phyloP scores from a whole-genome alignment of 1,140 invertebrate species.

The Zaprionus kolodkinae region DNA sequence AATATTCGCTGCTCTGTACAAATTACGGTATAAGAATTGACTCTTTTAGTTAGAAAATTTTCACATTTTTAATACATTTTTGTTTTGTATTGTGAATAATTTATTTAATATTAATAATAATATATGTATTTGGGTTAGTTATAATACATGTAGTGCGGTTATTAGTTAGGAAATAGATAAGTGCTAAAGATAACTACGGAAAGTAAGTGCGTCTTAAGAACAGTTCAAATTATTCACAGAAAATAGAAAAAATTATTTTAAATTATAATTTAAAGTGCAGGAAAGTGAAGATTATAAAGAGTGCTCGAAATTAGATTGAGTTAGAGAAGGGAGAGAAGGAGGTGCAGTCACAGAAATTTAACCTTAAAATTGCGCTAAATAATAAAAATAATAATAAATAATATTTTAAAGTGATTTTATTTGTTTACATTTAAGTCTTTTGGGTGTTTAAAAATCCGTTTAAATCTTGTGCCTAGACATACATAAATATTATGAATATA shows the following conservation, averaged over 20 bases:
- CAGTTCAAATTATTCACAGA: neutral
- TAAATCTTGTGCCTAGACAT: constrained; percentile 11
- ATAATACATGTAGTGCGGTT: constrained; percentile 36
- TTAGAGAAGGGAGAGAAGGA: neutral
- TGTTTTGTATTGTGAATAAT: constrained; percentile 75
- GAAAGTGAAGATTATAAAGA: neutral
- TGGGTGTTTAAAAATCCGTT: neutral
- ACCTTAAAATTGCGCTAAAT: constrained; percentile 14
- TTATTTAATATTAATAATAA: constrained; percentile 54
- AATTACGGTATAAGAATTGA: constrained; percentile 84
- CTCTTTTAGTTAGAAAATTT: constrained; percentile 84
- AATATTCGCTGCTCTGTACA: constrained; percentile 82
- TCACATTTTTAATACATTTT: constrained; percentile 83
- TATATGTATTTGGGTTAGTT: constrained; percentile 35
- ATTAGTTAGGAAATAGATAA: constrained; percentile 12
- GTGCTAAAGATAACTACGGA: constrained; percentile 21
- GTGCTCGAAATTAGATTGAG: neutral
- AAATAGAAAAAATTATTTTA: neutral
- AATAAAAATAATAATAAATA: constrained; percentile 10
- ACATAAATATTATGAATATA: constrained; percentile 1
- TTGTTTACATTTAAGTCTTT: constrained; percentile 1
- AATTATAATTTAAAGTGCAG: constrained; percentile 26
- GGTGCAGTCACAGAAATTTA: constrained; percentile 3
- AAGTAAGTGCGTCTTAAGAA: constrained; percentile 58
- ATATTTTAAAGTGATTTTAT: neutral